Conservation (phyloP, 2,113 vertebrate species). For the Ceyx margarethae region DNA sequence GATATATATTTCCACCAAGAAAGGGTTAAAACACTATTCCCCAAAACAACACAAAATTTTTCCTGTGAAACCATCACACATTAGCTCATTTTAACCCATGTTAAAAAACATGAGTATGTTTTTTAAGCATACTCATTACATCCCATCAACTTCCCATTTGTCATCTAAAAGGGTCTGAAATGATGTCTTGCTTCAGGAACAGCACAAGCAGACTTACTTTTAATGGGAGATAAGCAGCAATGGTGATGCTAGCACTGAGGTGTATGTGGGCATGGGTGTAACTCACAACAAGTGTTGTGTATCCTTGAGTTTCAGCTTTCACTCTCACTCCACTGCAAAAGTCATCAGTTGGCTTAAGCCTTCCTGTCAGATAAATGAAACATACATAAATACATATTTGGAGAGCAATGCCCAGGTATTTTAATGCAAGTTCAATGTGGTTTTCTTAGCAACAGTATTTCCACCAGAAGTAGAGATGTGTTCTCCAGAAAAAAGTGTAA, state of each 20-base stretch:
- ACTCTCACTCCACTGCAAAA: slow-evolving; percentile 87
- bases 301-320: slow-evolving; percentile 81
- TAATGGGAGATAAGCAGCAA: slow-evolving; percentile 86
- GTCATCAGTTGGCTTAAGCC: slow-evolving; percentile 74
- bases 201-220: slow-evolving; percentile 72
- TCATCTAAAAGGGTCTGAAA: background rate
- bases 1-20: background rate
- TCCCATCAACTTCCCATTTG: background rate
- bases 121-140: background rate
- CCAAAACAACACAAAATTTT: background rate
- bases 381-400: background rate
- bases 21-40: background rate
- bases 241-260: slow-evolving; percentile 86
- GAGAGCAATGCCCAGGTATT: background rate
- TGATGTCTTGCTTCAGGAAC: background rate
- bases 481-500: background rate
- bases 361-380: slow-evolving; percentile 69
- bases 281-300: slow-evolving; percentile 83
- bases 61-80: background rate
- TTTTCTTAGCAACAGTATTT: background rate
- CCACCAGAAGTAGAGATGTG: background rate
- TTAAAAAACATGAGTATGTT: too few species aligned
- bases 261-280: slow-evolving; percentile 82
- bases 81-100: too few species aligned
- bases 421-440: background rate